Conservation (phyloP, 2,797 vertebrate genomes). For the Chloroceryle inda region DNA sequence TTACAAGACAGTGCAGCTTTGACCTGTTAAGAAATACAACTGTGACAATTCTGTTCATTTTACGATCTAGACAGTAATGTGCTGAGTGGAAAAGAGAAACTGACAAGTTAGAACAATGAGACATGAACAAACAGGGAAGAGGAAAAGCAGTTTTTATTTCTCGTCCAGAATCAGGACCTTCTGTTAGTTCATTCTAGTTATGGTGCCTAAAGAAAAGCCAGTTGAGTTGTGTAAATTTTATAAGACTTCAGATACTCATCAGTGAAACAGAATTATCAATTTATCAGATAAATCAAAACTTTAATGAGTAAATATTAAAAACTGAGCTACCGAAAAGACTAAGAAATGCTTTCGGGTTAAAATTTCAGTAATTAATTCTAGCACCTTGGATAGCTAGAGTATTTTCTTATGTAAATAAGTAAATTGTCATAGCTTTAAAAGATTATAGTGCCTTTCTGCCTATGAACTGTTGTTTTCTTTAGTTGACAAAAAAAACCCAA, state of each 20-base stretch:
- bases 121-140: not conserved
- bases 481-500: not conserved
- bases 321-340: not conserved
- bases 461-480: not conserved
- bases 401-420: not conserved
- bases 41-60: not conserved
- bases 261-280: not conserved
- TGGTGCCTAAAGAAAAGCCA: not conserved
- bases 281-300: not conserved
- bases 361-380: not conserved
- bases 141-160: not conserved
- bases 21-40: not conserved
- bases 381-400: constrained; percentile 8
- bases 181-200: not conserved
- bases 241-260: not conserved
- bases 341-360: not conserved
- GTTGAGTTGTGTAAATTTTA: not conserved
- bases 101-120: not conserved
- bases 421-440: not conserved
- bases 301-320: not conserved
- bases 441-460: not conserved
- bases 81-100: not conserved
- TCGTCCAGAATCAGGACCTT: not conserved
- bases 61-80: not conserved
- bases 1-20: not conserved